Evolutionary conservation across 2,888 invertebrate genomes (phyloP).

Genomic region (Osedax frankpressi): DNA sequence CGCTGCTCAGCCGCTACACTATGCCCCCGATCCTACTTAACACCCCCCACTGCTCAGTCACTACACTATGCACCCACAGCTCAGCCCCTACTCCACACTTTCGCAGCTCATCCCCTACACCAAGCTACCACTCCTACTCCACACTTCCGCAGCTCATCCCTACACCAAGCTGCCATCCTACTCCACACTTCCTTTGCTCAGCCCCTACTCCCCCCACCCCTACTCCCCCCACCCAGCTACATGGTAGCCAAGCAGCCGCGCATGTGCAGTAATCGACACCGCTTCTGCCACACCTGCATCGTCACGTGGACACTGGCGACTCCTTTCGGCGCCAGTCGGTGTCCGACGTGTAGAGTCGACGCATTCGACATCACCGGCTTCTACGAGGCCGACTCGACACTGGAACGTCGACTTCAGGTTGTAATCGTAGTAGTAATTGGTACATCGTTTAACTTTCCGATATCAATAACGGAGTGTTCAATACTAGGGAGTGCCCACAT

Average conservation of each 20-base stretch:
- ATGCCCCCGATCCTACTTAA: neutral
- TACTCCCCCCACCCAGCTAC: slow-evolving; percentile 30
- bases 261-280: slow-evolving; percentile 39
- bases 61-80: neutral
- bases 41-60: neutral
- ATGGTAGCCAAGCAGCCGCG: slow-evolving; percentile 37
- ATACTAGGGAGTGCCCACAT: too few relatives aligned
- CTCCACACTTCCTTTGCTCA: neutral
- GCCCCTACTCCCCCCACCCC: too few relatives aligned
- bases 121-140: neutral
- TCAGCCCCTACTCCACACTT: neutral
- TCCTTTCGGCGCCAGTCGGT: slow-evolving; percentile 36
- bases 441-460: neutral
- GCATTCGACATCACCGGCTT: slow-evolving; percentile 32
- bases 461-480: too few relatives aligned
- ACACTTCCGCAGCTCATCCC: too few relatives aligned
- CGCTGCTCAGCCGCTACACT: neutral
- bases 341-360: slow-evolving; percentile 37
- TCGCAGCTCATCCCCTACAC: neutral
- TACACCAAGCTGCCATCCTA: neutral
- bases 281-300: slow-evolving; percentile 40
- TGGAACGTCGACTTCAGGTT: too few relatives aligned
- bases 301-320: slow-evolving; percentile 41
- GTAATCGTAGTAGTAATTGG: slow-evolving; percentile 20
- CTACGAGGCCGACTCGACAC: slow-evolving; percentile 31